Percentiles rank a stretch among this genome's conserved stretches.
Evolutionary conservation across 2,888 invertebrate genomes (phyloP).

Genomic region (Catocala sponsa): DNA sequence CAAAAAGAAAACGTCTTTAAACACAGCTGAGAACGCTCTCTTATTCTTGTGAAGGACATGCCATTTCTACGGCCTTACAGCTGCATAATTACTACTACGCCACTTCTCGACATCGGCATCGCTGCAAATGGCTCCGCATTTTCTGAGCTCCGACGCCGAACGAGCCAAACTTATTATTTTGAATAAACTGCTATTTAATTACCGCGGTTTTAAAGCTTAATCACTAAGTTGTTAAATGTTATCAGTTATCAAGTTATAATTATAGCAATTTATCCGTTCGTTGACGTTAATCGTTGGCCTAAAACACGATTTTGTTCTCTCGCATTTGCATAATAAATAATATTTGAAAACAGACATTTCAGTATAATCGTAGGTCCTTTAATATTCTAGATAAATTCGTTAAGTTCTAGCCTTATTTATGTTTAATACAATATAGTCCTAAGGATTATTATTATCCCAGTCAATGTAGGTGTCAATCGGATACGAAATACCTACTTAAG

Average conservation of each 20-base stretch:
- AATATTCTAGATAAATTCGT: background rate
- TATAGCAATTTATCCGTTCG: conserved; percentile 30
- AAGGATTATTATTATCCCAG: background rate
- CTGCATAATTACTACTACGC: conserved; percentile 43
- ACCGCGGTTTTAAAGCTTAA: conserved; percentile 22
- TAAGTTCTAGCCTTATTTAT: background rate
- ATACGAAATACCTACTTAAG: too few relatives aligned
- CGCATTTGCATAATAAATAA: conserved; percentile 15
- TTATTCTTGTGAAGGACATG: conserved; percentile 38
- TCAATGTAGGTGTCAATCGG: background rate
- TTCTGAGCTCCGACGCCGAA: conserved; percentile 25
- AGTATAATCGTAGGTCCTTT: background rate
- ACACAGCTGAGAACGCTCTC: conserved; percentile 24
- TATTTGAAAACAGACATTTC: conserved; percentile 3
- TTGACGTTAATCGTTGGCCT: conserved; percentile 31
- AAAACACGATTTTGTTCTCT: conserved; percentile 16
- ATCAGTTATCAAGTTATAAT: conserved; percentile 43
- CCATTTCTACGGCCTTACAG: conserved; percentile 36
- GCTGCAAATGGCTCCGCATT: conserved; percentile 37
- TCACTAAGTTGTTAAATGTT: conserved; percentile 22
- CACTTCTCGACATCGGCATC: conserved; percentile 38
- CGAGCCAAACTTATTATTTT: conserved; percentile 29
- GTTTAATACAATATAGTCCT: background rate
- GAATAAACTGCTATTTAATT: conserved; percentile 30
- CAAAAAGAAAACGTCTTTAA: conserved; percentile 21